Conservation (phyloP, 2,113 vertebrate species). For the Oryzias curvinotus region DNA sequence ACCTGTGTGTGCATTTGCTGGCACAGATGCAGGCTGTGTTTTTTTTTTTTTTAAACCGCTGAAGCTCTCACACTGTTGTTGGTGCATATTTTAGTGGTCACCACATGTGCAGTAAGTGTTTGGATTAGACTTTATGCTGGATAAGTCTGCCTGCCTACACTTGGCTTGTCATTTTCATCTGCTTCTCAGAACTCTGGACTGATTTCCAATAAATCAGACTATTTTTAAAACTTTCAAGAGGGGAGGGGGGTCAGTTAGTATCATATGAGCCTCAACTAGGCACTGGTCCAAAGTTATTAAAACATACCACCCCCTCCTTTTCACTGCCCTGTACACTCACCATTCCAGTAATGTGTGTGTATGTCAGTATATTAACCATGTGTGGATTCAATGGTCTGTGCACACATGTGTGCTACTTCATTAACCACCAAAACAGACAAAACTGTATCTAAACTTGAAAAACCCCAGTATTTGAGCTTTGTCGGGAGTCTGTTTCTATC, state of each 20-base stretch:
- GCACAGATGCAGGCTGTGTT: neutral
- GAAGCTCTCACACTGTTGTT: conserved; percentile 26
- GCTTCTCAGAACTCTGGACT: conserved; percentile 70
- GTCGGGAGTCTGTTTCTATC: no score
- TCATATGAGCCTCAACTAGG: conserved; percentile 69
- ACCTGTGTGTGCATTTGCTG: conserved; percentile 12
- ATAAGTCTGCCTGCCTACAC: conserved; percentile 61
- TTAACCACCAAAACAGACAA: no score
- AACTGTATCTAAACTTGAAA: no score
- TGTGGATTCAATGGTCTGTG: conserved; percentile 57
- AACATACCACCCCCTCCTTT: conserved; percentile 41
- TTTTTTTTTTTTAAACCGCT: conserved; percentile 1
- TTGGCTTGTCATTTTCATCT: conserved; percentile 44
- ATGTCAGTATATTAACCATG: conserved; percentile 53
- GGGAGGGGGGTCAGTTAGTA: conserved; percentile 46
- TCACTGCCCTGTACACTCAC: conserved; percentile 26
- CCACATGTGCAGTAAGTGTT: conserved; percentile 58
- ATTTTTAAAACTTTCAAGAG: conserved; percentile 69
- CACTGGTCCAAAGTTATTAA: conserved; percentile 62
- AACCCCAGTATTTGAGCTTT: no score
- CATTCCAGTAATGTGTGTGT: conserved; percentile 31
- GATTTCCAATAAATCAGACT: conserved; percentile 62
- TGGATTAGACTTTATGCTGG: conserved; percentile 46
- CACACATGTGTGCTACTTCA: conserved; percentile 4
- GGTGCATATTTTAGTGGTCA: conserved; percentile 40